A percentile compares a stretch with the other conserved stretches of the same genome.
These are phyloP conservation scores for Yasuhikotakia modesta DNA, from an alignment of 2,797 vertebrate species.

Conservation along the genomic window DNA sequence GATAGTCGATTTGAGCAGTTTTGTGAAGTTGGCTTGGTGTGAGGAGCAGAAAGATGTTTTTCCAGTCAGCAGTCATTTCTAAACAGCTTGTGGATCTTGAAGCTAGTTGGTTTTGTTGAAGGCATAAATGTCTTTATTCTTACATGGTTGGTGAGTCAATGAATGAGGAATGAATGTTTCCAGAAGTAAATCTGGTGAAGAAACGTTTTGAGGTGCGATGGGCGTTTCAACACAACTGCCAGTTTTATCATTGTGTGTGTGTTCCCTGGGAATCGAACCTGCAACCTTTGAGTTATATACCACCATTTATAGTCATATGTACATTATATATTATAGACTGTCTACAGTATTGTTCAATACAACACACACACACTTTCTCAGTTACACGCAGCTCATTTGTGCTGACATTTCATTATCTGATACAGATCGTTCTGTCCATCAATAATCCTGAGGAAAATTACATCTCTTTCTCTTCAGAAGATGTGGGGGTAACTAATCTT, in stretches of 20 bases:
- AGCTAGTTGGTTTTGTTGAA: conserved; percentile 1
- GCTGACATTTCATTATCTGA: conserved; percentile 50
- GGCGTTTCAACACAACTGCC: not conserved
- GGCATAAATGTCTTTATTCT: not conserved
- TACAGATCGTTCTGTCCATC: conserved; percentile 33
- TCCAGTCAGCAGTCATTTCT: not conserved
- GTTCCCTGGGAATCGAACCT: no score
- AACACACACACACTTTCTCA: not conserved
- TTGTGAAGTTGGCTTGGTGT: not conserved
- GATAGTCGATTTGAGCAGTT: not conserved
- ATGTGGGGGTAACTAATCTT: conserved; percentile 27
- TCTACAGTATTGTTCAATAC: conserved; percentile 13
- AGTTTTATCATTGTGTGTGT: no score
- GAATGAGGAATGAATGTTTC: not conserved
- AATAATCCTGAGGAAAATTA: conserved; percentile 37
- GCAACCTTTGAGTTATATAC: no score
- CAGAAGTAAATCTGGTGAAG: not conserved
- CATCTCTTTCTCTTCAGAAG: conserved; percentile 45
- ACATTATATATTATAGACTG: conserved; percentile 3
- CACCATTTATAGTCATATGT: not conserved
- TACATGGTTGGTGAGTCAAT: not conserved
- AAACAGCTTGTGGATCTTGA: not conserved
- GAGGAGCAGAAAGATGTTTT: not conserved
- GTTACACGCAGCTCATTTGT: conserved; percentile 20
- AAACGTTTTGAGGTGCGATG: not conserved